Evolutionary conservation across 1,140 invertebrate genomes (phyloP), one percentile per base, ranked within the genome.

Genomic region (Macrotrachela quadricornifera): DNA sequence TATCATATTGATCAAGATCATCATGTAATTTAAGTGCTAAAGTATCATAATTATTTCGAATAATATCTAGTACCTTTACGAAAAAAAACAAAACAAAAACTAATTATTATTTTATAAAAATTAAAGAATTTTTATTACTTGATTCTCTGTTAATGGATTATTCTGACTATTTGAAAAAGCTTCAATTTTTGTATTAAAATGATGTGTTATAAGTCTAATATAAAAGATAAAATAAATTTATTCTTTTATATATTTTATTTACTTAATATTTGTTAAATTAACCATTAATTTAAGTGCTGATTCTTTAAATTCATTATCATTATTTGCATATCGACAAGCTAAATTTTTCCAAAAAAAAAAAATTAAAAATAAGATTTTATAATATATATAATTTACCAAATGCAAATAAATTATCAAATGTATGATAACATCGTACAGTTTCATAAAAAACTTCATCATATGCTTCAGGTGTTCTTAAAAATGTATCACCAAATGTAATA

Each of bases 401-500:
- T 37, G 82, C 82, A 72, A 91, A 86, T 0, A 92, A 71, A 72
- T 91, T 90, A 59, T 87, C 85, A 68, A 94, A 96, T 11, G 91
- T 82, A 67, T 82, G 78, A 66, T 88, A 80, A 80, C 87, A 90
- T 45, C 88, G 75, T 52, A 95, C 91, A 30, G 95, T 78, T 72
- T 96, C 90, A 69, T 96, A 96, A 69, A 95, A 95, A 0, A 96
- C 75, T 66, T 94, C 86, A 71, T 96, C 90, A 66, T 96, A 96
- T 61, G 81, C 86, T 43, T 80, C 79, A 1, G 87, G 86, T 37
- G 84, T 85, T n/a, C 86, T 82, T 48, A 96, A 73, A 70, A 95
- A 94, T 39, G 86, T 94, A 68, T 96, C 90, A 10, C 88, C 91
- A 68, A 86, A 94, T 1, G 88, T 95, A 46, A 96, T 91, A 63